Evolutionary conservation across 1,140 invertebrate species (phyloP).

Genomic region (Acyrthosiphon pisum): DNA sequence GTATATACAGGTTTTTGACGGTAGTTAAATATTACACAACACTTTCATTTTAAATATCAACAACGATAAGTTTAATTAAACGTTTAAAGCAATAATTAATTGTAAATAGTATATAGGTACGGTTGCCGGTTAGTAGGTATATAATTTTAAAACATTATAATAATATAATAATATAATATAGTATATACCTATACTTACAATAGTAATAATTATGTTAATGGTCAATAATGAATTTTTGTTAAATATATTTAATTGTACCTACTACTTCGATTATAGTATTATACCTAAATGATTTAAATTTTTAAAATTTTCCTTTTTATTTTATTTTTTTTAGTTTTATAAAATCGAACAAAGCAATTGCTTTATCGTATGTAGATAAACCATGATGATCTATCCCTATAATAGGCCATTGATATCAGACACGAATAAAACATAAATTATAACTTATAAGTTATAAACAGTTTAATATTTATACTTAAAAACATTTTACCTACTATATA

Average conservation of each 20-base stretch:
- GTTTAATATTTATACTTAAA: background rate
- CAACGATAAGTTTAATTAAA: background rate
- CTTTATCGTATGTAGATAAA: background rate
- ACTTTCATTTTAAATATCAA: background rate
- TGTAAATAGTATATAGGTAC: background rate
- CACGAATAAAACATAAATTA: background rate
- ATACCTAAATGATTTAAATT: background rate
- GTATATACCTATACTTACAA: background rate
- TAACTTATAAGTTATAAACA: background rate
- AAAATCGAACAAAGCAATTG: background rate
- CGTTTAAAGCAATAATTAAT: background rate
- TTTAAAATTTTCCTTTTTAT: background rate
- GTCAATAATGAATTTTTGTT: background rate
- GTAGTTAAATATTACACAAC: background rate
- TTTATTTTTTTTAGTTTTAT: background rate
- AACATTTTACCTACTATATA: background rate
- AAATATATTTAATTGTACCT: background rate
- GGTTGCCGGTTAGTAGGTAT: background rate
- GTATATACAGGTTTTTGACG: background rate
- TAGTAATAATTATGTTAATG: background rate
- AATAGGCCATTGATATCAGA: background rate
- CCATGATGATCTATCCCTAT: background rate
- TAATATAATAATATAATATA: background rate
- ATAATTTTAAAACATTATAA: background rate
- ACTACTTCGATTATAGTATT: background rate